phyloP scores from a whole-genome alignment of 2,888 invertebrate species.

The Caenorhabditis virilis region DNA sequence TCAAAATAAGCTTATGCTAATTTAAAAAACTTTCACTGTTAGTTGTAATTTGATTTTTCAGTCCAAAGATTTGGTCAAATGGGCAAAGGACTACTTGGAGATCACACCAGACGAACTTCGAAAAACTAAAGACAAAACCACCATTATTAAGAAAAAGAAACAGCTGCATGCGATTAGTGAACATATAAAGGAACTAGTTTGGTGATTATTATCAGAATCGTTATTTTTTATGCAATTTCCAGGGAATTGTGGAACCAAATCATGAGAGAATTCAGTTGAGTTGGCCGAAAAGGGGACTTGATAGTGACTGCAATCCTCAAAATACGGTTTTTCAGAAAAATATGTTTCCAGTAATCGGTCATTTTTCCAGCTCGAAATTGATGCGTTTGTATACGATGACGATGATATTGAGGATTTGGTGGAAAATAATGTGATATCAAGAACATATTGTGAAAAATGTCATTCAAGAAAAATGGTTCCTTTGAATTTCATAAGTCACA shows the following conservation, averaged over 20 bases:
- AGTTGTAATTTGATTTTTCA: background rate
- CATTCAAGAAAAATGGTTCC: slow-evolving; percentile 72
- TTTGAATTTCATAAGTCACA: slow-evolving; percentile 68
- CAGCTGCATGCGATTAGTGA: slow-evolving; percentile 1
- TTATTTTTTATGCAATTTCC: background rate
- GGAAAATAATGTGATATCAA: slow-evolving; percentile 71
- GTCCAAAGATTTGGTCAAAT: slow-evolving; percentile 1
- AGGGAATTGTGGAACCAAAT: slow-evolving; percentile 13
- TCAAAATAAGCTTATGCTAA: background rate
- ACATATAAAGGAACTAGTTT: background rate
- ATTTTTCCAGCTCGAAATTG: slow-evolving; percentile 73
- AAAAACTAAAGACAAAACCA: slow-evolving; percentile 4
- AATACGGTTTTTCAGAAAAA: slow-evolving; percentile 39
- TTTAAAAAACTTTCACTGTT: background rate
- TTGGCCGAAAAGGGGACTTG: slow-evolving; percentile 42
- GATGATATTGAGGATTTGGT: slow-evolving; percentile 74
- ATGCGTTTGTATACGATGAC: slow-evolving; percentile 78
- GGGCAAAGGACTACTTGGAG: slow-evolving; percentile 10
- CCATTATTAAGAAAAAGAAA: slow-evolving; percentile 16
- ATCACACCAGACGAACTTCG: slow-evolving; percentile 12
- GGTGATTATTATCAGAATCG: background rate
- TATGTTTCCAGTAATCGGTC: background rate
- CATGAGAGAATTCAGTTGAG: slow-evolving; percentile 8
- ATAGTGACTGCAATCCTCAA: slow-evolving; percentile 44
- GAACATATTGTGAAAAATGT: slow-evolving; percentile 73